phyloP scores from a whole-genome alignment of 2,888 invertebrate species.

The Choristoneura rosaceana region DNA sequence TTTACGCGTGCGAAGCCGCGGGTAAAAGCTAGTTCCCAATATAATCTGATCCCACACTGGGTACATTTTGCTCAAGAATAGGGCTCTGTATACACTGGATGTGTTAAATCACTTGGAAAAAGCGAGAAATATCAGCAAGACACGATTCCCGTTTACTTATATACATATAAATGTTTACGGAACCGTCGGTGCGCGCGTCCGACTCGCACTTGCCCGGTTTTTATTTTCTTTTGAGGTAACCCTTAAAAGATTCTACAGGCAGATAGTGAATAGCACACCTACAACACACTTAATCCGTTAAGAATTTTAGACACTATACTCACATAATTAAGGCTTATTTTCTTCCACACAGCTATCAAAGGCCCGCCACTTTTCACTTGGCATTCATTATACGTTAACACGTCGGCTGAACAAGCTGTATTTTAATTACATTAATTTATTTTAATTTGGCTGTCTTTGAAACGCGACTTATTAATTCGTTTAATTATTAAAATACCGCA shows the following conservation, averaged over 20 bases:
- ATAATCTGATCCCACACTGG: too few relatives aligned
- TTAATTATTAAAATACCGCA: conserved; percentile 18
- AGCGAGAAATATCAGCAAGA: too few relatives aligned
- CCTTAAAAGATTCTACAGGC: neutral
- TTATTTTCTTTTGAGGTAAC: too few relatives aligned
- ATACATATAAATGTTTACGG: too few relatives aligned
- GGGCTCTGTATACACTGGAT: too few relatives aligned
- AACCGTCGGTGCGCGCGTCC: too few relatives aligned
- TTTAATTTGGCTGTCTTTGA: conserved; percentile 40
- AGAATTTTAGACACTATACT: neutral
- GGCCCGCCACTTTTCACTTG: conserved; percentile 17
- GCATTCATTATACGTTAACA: conserved; percentile 29
- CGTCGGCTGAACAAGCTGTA: conserved; percentile 31
- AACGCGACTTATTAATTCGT: conserved; percentile 29
- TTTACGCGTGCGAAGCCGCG: too few relatives aligned
- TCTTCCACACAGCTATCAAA: neutral
- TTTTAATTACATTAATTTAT: conserved; percentile 41
- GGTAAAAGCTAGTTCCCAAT: too few relatives aligned
- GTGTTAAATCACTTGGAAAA: too few relatives aligned
- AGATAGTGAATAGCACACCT: neutral
- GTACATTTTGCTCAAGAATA: too few relatives aligned
- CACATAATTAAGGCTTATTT: conserved; percentile 11
- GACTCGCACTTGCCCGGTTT: too few relatives aligned
- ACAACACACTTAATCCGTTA: neutral
- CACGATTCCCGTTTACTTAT: too few relatives aligned